phyloP scores from a whole-genome alignment of 1,140 invertebrate species.

The Trachymyrmex cornetzi region DNA sequence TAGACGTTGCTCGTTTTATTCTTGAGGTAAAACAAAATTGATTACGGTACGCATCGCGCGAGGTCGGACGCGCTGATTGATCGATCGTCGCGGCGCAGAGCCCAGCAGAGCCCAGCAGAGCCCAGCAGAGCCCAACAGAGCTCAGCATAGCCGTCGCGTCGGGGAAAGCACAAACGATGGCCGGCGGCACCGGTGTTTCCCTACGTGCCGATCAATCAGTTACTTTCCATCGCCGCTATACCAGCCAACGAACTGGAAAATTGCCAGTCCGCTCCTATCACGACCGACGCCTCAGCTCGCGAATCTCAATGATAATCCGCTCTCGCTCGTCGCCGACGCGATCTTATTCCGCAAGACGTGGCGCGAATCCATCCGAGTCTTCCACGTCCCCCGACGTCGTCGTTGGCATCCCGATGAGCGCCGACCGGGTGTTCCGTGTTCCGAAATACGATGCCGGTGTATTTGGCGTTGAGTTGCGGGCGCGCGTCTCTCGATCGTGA shows the following conservation, averaged over 20 bases:
- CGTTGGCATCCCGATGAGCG: constrained; percentile 55
- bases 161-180: constrained; percentile 16
- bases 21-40: constrained; percentile 57
- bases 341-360: constrained; percentile 61
- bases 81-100: constrained; percentile 56
- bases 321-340: neutral
- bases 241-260: constrained; percentile 68
- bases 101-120: neutral
- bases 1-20: neutral
- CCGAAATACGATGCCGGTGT: constrained; percentile 48
- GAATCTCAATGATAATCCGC: constrained; percentile 64
- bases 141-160: neutral
- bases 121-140: neutral
- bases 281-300: constrained; percentile 3
- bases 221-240: constrained; percentile 59
- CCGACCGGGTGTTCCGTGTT: constrained; percentile 38
- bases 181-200: constrained; percentile 58
- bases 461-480: constrained; percentile 42
- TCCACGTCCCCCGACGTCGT: neutral
- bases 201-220: constrained; percentile 74
- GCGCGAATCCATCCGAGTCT: constrained; percentile 29
- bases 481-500: constrained; percentile 25
- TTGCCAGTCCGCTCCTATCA: constrained; percentile 71
- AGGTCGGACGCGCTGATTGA: constrained; percentile 66
- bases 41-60: constrained; percentile 53